Evolutionary conservation across 2,888 invertebrate genomes (phyloP).

Genomic region (Ditula angustiorana): DNA sequence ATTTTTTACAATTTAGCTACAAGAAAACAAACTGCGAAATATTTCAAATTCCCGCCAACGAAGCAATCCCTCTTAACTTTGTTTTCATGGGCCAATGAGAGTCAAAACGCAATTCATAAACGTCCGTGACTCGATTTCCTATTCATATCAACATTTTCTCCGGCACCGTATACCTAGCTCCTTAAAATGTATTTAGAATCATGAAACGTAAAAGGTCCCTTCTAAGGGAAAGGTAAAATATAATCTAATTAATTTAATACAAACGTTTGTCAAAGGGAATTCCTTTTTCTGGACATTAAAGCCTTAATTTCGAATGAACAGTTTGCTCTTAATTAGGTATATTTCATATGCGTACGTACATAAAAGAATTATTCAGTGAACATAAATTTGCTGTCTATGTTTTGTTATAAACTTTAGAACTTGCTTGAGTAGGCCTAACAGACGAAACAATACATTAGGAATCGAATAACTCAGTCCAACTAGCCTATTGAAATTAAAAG

Average conservation of each 20-base stretch:
- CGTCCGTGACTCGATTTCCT: not conserved
- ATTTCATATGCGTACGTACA: not conserved
- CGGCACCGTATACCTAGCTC: not conserved
- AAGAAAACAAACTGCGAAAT: too few species aligned
- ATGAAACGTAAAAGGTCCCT: not conserved
- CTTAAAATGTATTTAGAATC: conserved; percentile 15
- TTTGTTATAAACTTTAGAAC: too few species aligned
- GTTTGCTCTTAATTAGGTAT: conserved; percentile 21
- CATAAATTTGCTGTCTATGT: too few species aligned
- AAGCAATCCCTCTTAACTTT: not conserved
- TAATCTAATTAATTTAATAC: conserved; percentile 29
- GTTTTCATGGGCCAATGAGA: not conserved
- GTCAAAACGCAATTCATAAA: not conserved
- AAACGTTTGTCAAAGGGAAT: conserved; percentile 31
- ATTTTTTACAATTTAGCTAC: too few species aligned
- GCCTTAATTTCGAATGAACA: conserved; percentile 14
- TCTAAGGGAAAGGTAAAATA: conserved; percentile 12
- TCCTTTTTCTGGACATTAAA: conserved; percentile 19
- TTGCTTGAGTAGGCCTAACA: too few species aligned
- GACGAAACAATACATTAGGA: too few species aligned
- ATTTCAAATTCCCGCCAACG: too few species aligned
- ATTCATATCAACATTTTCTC: conserved; percentile 2
- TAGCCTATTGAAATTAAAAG: too few species aligned
- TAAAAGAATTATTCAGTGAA: too few species aligned
- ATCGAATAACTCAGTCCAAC: too few species aligned